Conservation (phyloP, 2,797 vertebrate species). For the Lutjanus argentimaculatus region DNA sequence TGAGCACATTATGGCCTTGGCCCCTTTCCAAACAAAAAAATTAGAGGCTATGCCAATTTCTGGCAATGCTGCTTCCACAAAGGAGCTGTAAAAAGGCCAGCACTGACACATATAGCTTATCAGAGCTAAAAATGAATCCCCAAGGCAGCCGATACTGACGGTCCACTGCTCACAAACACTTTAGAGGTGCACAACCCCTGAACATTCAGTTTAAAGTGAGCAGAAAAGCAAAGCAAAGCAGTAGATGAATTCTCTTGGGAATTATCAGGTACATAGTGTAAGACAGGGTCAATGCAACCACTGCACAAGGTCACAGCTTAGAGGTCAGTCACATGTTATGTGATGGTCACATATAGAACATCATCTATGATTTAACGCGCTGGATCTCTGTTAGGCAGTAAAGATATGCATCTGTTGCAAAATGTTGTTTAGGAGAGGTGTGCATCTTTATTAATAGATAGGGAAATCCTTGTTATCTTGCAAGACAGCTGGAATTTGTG, state of each 20-base stretch:
- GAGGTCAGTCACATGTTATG: neutral
- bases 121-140: constrained; percentile 22
- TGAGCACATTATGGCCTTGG: constrained; percentile 39
- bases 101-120: constrained; percentile 13
- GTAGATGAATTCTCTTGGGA: too few relatives aligned
- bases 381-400: too few relatives aligned
- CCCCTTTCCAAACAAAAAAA: constrained; percentile 33
- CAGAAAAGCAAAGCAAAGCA: neutral
- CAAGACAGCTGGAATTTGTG: too few relatives aligned
- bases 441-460: too few relatives aligned
- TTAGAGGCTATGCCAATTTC: constrained; percentile 22
- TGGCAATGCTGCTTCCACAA: constrained; percentile 16
- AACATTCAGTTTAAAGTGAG: constrained; percentile 1
- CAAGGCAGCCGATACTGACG: neutral
- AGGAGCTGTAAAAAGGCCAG: constrained; percentile 11
- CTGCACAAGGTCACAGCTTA: neutral
- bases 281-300: neutral
- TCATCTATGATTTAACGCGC: neutral
- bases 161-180: neutral
- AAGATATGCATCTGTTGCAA: too few relatives aligned
- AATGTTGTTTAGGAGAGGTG: too few relatives aligned
- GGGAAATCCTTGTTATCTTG: too few relatives aligned
- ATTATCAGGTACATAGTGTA: too few relatives aligned
- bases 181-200: neutral
- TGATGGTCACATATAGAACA: neutral